phyloP scores from a whole-genome alignment of 2,888 invertebrate genomes.

The Drosophila neonasuta region DNA sequence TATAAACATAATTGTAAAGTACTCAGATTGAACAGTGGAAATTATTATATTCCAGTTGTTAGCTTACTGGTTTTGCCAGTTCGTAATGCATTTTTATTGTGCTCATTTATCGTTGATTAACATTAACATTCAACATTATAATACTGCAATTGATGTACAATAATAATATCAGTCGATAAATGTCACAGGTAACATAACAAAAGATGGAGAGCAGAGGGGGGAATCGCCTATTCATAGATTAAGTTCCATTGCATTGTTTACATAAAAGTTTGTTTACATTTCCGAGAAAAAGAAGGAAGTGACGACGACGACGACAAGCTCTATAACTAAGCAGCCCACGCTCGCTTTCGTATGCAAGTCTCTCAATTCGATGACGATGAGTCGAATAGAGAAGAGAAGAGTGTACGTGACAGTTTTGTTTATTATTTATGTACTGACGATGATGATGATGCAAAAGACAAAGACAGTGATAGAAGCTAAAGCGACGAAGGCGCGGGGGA shows the following conservation, averaged over 20 bases:
- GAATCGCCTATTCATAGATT: slow-evolving; percentile 1
- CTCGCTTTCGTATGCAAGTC: slow-evolving; percentile 46
- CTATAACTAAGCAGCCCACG: slow-evolving; percentile 14
- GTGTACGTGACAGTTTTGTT: slow-evolving; percentile 73
- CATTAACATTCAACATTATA: slow-evolving; percentile 20
- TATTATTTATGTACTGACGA: slow-evolving; percentile 53
- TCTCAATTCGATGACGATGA: neutral
- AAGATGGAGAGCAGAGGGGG: neutral
- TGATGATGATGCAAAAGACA: slow-evolving; percentile 1
- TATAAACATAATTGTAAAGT: slow-evolving; percentile 9
- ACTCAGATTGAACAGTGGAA: neutral
- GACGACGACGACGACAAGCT: slow-evolving; percentile 50
- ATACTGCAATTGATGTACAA: slow-evolving; percentile 13
- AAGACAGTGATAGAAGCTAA: neutral
- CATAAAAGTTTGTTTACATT: slow-evolving; percentile 56
- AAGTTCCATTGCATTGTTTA: slow-evolving; percentile 29
- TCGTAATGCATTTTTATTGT: slow-evolving; percentile 16
- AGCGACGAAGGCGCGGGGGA: neutral
- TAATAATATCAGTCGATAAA: slow-evolving; percentile 32
- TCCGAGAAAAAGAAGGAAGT: slow-evolving; percentile 69
- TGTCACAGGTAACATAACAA: slow-evolving; percentile 16
- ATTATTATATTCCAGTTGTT: slow-evolving; percentile 9
- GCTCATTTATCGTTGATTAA: slow-evolving; percentile 36
- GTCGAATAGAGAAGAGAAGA: slow-evolving; percentile 4
- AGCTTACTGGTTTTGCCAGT: slow-evolving; percentile 36